A percentile compares a stretch with the other conserved stretches of the same genome.
These are phyloP conservation scores for Ellobius talpinus DNA, from an alignment of 2,113 vertebrate genomes.

Conservation along the genomic window DNA sequence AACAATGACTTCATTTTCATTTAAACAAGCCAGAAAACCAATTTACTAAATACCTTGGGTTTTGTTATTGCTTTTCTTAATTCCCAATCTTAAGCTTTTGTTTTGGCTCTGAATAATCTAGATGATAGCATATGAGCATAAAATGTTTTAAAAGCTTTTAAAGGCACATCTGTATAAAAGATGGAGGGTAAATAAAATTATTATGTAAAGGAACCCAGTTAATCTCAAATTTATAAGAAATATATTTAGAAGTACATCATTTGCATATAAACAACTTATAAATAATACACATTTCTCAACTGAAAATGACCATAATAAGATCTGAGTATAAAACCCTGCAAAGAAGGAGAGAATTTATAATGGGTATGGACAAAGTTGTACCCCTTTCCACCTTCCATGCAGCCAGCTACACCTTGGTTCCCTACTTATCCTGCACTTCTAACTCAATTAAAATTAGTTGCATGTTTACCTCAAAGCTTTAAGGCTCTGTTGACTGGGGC, in stretches of 20 bases:
- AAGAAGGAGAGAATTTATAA: not conserved
- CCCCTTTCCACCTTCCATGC: not conserved
- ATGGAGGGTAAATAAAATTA: not conserved
- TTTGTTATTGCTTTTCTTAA: slow-evolving; percentile 36
- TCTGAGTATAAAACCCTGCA: not conserved
- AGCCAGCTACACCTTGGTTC: not conserved
- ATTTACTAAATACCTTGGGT: slow-evolving; percentile 1
- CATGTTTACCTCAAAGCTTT: not conserved
- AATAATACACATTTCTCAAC: not conserved
- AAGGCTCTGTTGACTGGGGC: not conserved
- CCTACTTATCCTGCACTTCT: not conserved
- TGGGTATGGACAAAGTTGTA: not conserved
- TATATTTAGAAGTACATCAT: not conserved
- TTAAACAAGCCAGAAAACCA: slow-evolving; percentile 22
- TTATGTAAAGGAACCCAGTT: not conserved
- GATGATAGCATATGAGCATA: not conserved
- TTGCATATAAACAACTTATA: not conserved
- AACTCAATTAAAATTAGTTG: not conserved
- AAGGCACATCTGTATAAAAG: not conserved
- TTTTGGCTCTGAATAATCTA: not conserved
- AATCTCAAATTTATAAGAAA: slow-evolving; percentile 39
- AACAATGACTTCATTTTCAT: not conserved
- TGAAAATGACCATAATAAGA: slow-evolving; percentile 1
- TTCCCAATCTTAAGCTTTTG: not conserved
- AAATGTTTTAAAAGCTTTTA: slow-evolving; percentile 34